Evolutionary conservation across 2,888 invertebrate species (phyloP).

Genomic region (Drosophila histrio): DNA sequence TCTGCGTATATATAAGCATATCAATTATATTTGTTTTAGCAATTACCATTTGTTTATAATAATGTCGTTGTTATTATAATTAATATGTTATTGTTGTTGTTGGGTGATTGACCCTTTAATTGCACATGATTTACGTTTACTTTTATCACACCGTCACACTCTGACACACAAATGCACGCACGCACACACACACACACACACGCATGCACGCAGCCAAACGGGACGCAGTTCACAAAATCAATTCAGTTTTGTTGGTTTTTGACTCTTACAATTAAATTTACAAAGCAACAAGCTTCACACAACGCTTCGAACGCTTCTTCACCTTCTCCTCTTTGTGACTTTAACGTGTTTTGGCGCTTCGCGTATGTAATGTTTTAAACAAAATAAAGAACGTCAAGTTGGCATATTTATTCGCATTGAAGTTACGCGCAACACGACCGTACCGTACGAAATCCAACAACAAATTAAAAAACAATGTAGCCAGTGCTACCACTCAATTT

Average conservation of each 20-base stretch:
- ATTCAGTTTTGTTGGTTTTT: conserved; percentile 22
- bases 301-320: neutral
- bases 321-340: conserved; percentile 1
- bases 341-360: conserved; percentile 4
- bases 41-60: conserved; percentile 4
- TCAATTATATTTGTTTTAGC: conserved; percentile 7
- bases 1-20: neutral
- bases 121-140: conserved; percentile 55
- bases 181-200: conserved; percentile 4
- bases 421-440: conserved; percentile 43
- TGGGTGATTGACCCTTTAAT: conserved; percentile 67
- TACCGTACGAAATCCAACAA: conserved; percentile 54
- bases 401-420: conserved; percentile 33
- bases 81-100: no score
- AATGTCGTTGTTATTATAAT: conserved; percentile 23
- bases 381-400: conserved; percentile 51
- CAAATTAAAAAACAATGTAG: conserved; percentile 47
- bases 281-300: conserved; percentile 5
- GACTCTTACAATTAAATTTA: conserved; percentile 13
- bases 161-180: conserved; percentile 33
- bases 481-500: conserved; percentile 24
- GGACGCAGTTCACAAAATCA: conserved; percentile 29
- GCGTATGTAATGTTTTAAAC: conserved; percentile 33
- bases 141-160: conserved; percentile 34
- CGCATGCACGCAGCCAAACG: conserved; percentile 12